Conservation (phyloP, 2,888 invertebrate species). For the Pseudococcus jackbeardsleyi region DNA sequence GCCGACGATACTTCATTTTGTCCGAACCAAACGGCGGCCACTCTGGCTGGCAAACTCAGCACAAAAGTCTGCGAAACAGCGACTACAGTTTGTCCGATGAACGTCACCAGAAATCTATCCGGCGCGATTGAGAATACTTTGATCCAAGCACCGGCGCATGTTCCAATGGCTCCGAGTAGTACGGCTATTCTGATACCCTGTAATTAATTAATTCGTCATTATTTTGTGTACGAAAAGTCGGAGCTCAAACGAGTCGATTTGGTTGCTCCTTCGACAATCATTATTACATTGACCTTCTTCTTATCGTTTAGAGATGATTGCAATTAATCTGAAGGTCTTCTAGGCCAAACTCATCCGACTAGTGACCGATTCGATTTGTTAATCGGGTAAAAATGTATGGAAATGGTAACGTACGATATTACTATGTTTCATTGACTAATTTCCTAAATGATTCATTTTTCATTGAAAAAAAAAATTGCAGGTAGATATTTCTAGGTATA, state of each 20-base stretch:
- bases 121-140: slow-evolving; percentile 89
- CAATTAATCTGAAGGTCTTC: slow-evolving; percentile 50
- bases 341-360: slow-evolving; percentile 40
- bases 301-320: slow-evolving; percentile 38
- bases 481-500: not conserved
- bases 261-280: slow-evolving; percentile 14
- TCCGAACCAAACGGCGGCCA: slow-evolving; percentile 99
- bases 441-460: not conserved
- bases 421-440: not conserved
- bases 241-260: not conserved
- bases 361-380: not conserved
- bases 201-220: slow-evolving; percentile 66
- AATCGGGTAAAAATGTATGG: not conserved
- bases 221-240: not conserved
- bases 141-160: slow-evolving; percentile 90
- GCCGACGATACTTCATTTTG: slow-evolving; percentile 96
- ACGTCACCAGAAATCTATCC: slow-evolving; percentile 88
- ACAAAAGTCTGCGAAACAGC: slow-evolving; percentile 93
- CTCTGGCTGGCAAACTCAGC: slow-evolving; percentile 89
- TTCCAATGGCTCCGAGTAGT: slow-evolving; percentile 86
- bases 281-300: slow-evolving; percentile 54
- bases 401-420: not conserved
- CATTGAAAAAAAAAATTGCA: not conserved
- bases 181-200: slow-evolving; percentile 89
- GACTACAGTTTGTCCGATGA: slow-evolving; percentile 89